Evolutionary conservation across 2,888 invertebrate genomes (phyloP), one percentile per base, ranked within the genome.

Genomic region (Phyllotreta striolata): DNA sequence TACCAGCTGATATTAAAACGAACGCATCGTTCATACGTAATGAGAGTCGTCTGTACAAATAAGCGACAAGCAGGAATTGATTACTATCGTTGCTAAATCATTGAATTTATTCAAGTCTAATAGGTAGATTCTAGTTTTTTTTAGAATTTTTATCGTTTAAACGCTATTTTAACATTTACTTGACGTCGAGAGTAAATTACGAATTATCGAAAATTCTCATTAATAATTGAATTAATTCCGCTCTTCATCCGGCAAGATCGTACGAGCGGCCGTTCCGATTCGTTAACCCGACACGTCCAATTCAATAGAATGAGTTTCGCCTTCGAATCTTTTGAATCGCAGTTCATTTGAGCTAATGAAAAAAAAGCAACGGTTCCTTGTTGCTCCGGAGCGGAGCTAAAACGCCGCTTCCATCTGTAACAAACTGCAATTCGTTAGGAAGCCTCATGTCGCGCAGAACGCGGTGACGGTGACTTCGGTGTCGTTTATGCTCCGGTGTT

Each of bases 401-500:
- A 34, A 44, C 47, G 56, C 56, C 54, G 52, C 51, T 52, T 56
- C 46, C 64, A 57, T 57, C 60, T 51, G 52, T 62, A 64, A 57
- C 64, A 58, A 46, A 58, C 12, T 51, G 55, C 61, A 60, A 64
- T 64, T 51, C 24, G 24, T 52, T 24, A 55, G 44, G 63, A 55
- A 62, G 63, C 55, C 46, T 60, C 60, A 55, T 55, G 38, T 52
- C 43, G 54, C 59, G 24, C 24, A 24, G 24, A 62, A 62, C 64
- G 60, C 59, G 65, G 24, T 24, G 24, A 24, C 67, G 66, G 74
- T 76, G 76, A 77, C 77, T n/a, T 78, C 77, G 74, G 76, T 77
- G 71, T 24, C 24, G 24, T n/a, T n/a, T 69, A 71, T 73, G 75
- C 24, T 24, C 24, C 24, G 4, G 24, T 24, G 24, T 24, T 24